A percentile compares a stretch with the other conserved stretches of the same genome.
phyloP scores from a whole-genome alignment of 2,888 invertebrate species.

The Bhutanitis thaidina region DNA sequence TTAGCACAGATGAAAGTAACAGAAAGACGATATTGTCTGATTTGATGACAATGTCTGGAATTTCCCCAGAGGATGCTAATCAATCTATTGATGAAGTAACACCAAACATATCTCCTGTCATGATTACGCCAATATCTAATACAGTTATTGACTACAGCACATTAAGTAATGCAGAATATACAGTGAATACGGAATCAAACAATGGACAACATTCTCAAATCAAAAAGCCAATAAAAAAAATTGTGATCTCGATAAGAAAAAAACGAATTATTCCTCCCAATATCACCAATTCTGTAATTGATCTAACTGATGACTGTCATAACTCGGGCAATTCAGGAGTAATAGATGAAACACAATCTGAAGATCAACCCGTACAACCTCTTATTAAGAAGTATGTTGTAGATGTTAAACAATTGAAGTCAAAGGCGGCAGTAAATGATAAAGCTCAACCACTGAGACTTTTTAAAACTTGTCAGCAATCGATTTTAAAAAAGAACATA shows the following conservation, averaged over 20 bases:
- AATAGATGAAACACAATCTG: background rate
- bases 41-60: conserved; percentile 74
- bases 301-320: conserved; percentile 52
- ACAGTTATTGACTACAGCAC: conserved; percentile 4
- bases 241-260: conserved; percentile 55
- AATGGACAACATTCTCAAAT: background rate
- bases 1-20: conserved; percentile 20
- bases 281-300: conserved; percentile 36
- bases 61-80: conserved; percentile 52
- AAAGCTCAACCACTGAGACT: background rate
- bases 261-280: conserved; percentile 1
- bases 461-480: background rate
- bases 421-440: background rate
- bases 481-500: background rate
- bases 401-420: background rate
- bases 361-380: background rate
- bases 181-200: background rate
- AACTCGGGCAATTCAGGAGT: conserved; percentile 7
- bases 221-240: conserved; percentile 39
- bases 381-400: background rate
- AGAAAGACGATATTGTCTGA: conserved; percentile 62
- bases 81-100: conserved; percentile 1
- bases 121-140: conserved; percentile 7
- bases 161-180: no score
- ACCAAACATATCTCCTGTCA: background rate